phyloP scores from a whole-genome alignment of 2,888 invertebrate genomes.

The Melanophora roralis region DNA sequence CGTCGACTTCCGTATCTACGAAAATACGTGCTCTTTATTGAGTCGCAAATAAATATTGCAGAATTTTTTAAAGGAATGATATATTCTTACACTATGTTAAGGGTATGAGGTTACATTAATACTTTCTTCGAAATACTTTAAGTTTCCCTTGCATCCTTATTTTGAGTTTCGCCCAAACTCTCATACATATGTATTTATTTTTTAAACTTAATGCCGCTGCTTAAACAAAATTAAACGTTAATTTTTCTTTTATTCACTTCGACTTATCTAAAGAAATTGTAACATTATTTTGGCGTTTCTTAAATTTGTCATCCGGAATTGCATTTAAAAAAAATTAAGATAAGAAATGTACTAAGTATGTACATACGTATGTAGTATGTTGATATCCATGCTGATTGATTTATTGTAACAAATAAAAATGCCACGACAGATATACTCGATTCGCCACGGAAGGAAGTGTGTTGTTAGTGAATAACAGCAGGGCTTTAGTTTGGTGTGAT shows the following conservation, averaged over 20 bases:
- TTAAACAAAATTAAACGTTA: conserved; percentile 2
- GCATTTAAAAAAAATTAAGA: not conserved
- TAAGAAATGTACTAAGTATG: not conserved
- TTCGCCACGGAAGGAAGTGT: not conserved
- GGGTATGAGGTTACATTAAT: too few relatives aligned
- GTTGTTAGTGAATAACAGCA: not conserved
- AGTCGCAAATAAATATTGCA: too few relatives aligned
- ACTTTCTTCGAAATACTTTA: too few relatives aligned
- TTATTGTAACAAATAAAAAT: conserved; percentile 53
- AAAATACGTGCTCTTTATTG: too few relatives aligned
- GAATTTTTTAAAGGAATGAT: too few relatives aligned
- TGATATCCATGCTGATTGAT: conserved; percentile 53
- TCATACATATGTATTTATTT: not conserved
- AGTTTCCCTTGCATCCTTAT: not conserved
- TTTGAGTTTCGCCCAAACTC: not conserved
- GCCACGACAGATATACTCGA: not conserved
- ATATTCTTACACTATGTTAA: too few relatives aligned
- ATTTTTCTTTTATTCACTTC: conserved; percentile 18
- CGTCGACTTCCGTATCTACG: too few relatives aligned
- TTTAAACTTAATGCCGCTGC: not conserved
- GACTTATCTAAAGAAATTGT: conserved; percentile 16
- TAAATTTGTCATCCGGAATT: conserved; percentile 52
- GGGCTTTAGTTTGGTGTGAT: not conserved
- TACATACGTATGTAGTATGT: not conserved
- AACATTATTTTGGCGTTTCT: conserved; percentile 59